Base-by-base conservation (phyloP, 2,797 vertebrate species). In the Sebastes umbrosus region DNA sequence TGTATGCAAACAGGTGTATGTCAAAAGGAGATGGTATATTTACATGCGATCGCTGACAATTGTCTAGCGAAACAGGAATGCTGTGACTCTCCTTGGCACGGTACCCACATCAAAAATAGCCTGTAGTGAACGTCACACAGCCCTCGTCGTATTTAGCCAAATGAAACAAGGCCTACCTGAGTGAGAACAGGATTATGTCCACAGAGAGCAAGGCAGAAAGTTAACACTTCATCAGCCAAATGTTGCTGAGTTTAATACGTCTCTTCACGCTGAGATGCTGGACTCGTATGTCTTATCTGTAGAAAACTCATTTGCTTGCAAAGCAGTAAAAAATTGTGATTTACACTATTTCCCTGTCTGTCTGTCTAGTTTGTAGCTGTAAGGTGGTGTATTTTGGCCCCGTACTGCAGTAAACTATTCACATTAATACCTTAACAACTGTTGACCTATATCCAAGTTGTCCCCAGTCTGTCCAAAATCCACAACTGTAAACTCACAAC, bases 151-250 rank as follows among this genome's bases (percentile, higher is more conserved):
- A 79, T 85, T 85, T 78, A 79, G 75, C 79, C 68, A 84, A 81
- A 87, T 79, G 52, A 84, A 90, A 80, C 73, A 4, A 76, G 71
- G 77, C 77, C 84, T 90, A 87, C 82, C 85, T 84, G 81, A 76
- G 74, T 57, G 78, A 75, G 79, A 78, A 70, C 72, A 74, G 87
- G 82, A 87, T 87, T 87, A 88, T 67, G 75, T 84, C 82, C 79
- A 75, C 18, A 75, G 46, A 75, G 34, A 75, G 60, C 75, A 36
- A 52, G 65, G 75, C 62, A 66, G 46, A 78, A 75, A 79, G 62
- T 79, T 81, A 87, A 88, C 81, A 77, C 85, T 79, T 81, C 46
- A 58, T 24, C 25, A 13, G 50, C 76, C 66, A 69, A 70, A 74
- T 84, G 46, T 62, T 43, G 29, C 12, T 77, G 68, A 71, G 69